These are phyloP conservation scores for Pithys albifrons DNA, from an alignment of 2,113 vertebrate genomes.

Conservation along the genomic window DNA sequence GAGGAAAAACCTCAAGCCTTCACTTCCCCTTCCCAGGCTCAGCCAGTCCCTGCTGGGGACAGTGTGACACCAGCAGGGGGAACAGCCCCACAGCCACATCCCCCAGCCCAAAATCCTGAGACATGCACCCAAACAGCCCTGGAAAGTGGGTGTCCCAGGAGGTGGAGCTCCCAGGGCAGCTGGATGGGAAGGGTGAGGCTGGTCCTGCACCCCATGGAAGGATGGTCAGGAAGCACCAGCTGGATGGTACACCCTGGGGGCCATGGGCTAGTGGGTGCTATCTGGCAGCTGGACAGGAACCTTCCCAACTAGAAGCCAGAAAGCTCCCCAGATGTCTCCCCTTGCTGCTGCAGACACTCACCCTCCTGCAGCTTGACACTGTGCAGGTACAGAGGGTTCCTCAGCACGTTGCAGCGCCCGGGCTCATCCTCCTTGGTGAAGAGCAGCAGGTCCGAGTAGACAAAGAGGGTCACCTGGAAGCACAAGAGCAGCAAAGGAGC, in stretches of 20 bases:
- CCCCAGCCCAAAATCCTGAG: not conserved
- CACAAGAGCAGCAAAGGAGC: not conserved
- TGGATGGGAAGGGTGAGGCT: not conserved
- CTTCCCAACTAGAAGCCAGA: not conserved
- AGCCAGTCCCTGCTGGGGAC: not conserved
- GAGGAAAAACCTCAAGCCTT: not conserved
- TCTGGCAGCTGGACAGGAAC: not conserved
- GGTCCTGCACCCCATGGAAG: not conserved
- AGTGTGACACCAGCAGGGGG: not conserved
- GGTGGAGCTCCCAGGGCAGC: not conserved
- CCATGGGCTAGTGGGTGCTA: not conserved
- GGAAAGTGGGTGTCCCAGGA: not conserved
- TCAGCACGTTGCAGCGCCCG: constrained; percentile 88
- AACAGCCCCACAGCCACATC: not conserved
- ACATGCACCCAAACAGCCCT: not conserved
- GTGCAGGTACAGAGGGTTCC: constrained; percentile 91
- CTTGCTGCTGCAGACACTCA: constrained; percentile 49
- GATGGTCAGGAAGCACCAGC: not conserved
- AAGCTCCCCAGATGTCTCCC: not conserved
- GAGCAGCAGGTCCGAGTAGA: constrained; percentile 92
- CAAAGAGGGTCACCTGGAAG: constrained; percentile 88
- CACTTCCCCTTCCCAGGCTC: not conserved
- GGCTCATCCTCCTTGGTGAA: constrained; percentile 92
- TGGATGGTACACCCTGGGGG: not conserved
- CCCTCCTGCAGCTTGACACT: constrained; percentile 91